These are phyloP conservation scores for Andrena praecox DNA, from an alignment of 2,888 invertebrate species.

Conservation along the genomic window DNA sequence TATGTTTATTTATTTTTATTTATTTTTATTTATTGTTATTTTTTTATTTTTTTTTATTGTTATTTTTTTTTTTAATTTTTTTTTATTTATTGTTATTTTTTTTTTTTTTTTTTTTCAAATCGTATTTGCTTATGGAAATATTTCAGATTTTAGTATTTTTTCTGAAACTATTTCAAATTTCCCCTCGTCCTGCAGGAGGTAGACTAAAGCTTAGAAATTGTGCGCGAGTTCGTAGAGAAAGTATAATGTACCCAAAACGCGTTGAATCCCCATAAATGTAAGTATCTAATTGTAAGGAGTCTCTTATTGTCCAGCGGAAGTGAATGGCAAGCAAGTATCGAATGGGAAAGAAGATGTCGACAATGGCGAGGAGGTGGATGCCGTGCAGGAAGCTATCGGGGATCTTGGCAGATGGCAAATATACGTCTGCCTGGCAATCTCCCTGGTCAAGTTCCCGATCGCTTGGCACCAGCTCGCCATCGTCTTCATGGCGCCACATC, in stretches of 20 bases:
- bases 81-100: no score
- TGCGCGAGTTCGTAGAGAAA: neutral
- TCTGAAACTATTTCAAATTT: no score
- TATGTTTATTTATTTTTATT: no score
- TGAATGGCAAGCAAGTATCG: constrained; percentile 75
- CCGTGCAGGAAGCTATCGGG: constrained; percentile 90
- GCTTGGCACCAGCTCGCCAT: constrained; percentile 93
- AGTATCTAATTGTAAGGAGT: neutral
- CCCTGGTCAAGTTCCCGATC: constrained; percentile 91
- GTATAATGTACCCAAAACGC: neutral
- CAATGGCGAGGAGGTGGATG: constrained; percentile 85
- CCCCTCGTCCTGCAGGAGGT: no score
- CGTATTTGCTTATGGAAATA: no score
- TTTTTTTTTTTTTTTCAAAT: no score
- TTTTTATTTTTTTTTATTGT: no score
- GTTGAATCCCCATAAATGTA: neutral
- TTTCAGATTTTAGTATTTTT: no score
- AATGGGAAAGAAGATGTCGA: constrained; percentile 72
- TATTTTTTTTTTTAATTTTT: no score
- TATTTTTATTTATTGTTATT: no score
- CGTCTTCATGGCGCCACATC: constrained; percentile 91
- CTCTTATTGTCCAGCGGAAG: constrained; percentile 68
- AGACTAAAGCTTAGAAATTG: no score
- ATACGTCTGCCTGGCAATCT: constrained; percentile 89
- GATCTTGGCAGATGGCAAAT: constrained; percentile 91